A percentile compares a stretch with the other conserved stretches of the same genome.
Conservation (phyloP, 2,888 invertebrate species). For the Drosophila algonquin region DNA sequence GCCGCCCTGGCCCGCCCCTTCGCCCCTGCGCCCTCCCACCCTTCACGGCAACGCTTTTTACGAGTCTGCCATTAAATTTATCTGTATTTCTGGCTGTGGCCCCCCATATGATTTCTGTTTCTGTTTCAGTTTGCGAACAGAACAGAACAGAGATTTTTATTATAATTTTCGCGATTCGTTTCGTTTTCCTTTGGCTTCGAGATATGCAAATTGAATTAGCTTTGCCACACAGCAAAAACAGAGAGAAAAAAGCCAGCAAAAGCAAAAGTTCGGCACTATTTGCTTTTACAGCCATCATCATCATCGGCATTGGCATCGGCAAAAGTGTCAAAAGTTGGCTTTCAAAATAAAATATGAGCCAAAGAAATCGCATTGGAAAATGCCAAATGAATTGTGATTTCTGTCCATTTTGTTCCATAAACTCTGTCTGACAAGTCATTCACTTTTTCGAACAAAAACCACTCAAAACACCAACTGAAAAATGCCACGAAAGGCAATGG, state of each 20-base stretch:
- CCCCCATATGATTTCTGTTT: slow-evolving; percentile 20
- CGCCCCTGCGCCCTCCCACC: slow-evolving; percentile 7
- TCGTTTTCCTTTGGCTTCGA: slow-evolving; percentile 32
- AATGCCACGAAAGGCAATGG: slow-evolving; percentile 47
- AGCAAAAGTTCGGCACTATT: slow-evolving; percentile 35
- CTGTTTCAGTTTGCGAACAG: slow-evolving; percentile 15
- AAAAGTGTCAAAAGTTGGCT: slow-evolving; percentile 43
- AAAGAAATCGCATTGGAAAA: slow-evolving; percentile 73
- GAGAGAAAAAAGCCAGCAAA: slow-evolving; percentile 5
- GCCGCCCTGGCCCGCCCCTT: too few species aligned
- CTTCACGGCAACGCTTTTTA: slow-evolving; percentile 20
- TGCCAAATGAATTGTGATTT: slow-evolving; percentile 73
- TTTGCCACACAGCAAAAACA: slow-evolving; percentile 15
- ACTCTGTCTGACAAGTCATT: slow-evolving; percentile 64
- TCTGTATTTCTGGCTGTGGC: slow-evolving; percentile 36
- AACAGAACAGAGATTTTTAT: slow-evolving; percentile 30
- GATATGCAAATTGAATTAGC: slow-evolving; percentile 44
- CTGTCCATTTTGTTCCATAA: slow-evolving; percentile 44
- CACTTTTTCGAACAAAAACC: slow-evolving; percentile 42
- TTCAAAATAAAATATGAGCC: slow-evolving; percentile 63
- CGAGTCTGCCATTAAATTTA: slow-evolving; percentile 56
- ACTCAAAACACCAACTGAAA: slow-evolving; percentile 29
- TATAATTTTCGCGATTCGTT: slow-evolving; percentile 41
- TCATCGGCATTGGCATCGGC: too few species aligned
- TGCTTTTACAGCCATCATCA: slow-evolving; percentile 11